Evolutionary conservation across 2,113 vertebrate genomes (phyloP).

Genomic region (Empidonax traillii): DNA sequence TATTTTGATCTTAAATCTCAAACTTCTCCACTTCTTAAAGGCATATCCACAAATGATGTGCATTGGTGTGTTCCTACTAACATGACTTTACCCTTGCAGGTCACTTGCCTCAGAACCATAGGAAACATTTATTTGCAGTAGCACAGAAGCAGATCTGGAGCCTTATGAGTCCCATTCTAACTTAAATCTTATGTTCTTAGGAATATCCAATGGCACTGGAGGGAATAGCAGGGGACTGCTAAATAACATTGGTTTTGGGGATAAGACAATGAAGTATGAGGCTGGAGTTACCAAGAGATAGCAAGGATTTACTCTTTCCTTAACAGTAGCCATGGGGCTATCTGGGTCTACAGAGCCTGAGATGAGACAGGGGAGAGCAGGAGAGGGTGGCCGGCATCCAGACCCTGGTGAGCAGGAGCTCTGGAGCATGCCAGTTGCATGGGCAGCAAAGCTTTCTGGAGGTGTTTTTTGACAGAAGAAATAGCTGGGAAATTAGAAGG

Average conservation of each 20-base stretch:
- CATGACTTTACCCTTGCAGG: background rate
- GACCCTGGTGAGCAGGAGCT: background rate
- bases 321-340: background rate
- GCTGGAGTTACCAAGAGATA: background rate
- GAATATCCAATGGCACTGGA: background rate
- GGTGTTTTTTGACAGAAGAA: background rate
- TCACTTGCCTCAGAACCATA: background rate
- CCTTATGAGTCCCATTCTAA: background rate
- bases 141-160: background rate
- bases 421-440: background rate
- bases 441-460: background rate
- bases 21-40: background rate
- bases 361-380: background rate
- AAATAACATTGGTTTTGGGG: background rate
- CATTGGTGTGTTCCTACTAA: background rate
- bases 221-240: background rate
- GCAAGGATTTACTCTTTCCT: background rate
- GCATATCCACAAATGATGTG: background rate
- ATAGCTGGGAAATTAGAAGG: background rate
- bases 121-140: background rate
- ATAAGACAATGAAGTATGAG: background rate
- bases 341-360: background rate
- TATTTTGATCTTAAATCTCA: slow-evolving; percentile 1
- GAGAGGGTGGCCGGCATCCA: background rate
- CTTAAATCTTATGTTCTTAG: background rate